Evolutionary conservation across 2,888 invertebrate species (phyloP), one percentile per base, ranked within the genome.

Genomic region (Polyploca ridens): DNA sequence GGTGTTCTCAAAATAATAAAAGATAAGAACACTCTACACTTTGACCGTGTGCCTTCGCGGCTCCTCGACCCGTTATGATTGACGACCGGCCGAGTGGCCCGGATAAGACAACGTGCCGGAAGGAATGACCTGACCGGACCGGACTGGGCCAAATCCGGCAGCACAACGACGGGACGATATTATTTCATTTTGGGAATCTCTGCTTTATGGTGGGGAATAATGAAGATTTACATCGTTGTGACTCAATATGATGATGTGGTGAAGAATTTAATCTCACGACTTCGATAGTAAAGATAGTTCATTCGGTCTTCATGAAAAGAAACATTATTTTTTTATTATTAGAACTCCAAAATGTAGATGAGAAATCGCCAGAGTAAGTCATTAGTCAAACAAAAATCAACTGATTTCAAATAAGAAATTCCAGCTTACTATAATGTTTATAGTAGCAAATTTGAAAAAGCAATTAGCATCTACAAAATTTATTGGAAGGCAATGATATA

Each of bases 41-140:
- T 54, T 54, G 54, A 54, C 54, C 54, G 54, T 71, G 65, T 73
- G 72, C 74, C 67, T 74, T 71, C 72, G 72, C 72, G 16, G 3
- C 10, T 75, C 75, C 69, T 68, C 68, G 68, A 68, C 73, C 78
- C 69, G 70, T 65, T 75, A 84, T 85, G 85, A 85, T 84, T 82
- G 89, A 90, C 87, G 81, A 73, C 76, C 76, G 76, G 70, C 73
- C 76, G 77, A 74, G 75, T 76, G 77, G 79, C 67, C 84, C 85
- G 90, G 87, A 86, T 86, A 86, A 90, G 89, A 90, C 90, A 89
- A 90, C 88, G 87, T 85, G 78, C 87, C 86, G 88, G 88, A 89
- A 88, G 82, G 79, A 86, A 85, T 79, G 83, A 77, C 81, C 82
- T 76, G 76, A 62, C 77, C 66, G 69, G 70, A 66, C 57, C 69